Percentiles rank a stretch among this genome's conserved stretches.
phyloP scores from a whole-genome alignment of 2,888 invertebrate species.

The Colletes collaris region DNA sequence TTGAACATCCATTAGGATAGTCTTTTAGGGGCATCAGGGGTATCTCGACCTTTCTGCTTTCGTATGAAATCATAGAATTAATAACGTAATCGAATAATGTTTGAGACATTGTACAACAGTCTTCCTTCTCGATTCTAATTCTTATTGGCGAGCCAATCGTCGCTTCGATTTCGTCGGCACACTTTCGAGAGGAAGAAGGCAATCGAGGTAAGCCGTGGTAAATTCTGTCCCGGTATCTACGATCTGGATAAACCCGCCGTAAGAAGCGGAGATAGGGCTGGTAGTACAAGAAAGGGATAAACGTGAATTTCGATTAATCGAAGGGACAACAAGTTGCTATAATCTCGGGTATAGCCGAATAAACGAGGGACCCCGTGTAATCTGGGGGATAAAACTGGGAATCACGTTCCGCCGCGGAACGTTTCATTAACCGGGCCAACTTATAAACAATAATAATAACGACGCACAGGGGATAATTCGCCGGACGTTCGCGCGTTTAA shows the following conservation, averaged over 20 bases:
- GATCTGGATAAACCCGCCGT: slow-evolving; percentile 53
- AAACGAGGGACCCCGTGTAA: slow-evolving; percentile 51
- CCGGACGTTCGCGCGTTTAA: slow-evolving; percentile 10
- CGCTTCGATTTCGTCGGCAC: slow-evolving; percentile 10
- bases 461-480: slow-evolving; percentile 9
- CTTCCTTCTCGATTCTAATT: too few relatives aligned
- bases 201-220: slow-evolving; percentile 30
- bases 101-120: too few relatives aligned
- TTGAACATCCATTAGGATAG: too few relatives aligned
- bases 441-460: slow-evolving; percentile 55
- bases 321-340: slow-evolving; percentile 67
- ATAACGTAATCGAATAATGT: too few relatives aligned
- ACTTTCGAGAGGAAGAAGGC: slow-evolving; percentile 16
- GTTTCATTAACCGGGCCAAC: slow-evolving; percentile 50
- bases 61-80: too few relatives aligned
- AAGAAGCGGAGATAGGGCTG: slow-evolving; percentile 45
- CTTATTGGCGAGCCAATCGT: neutral
- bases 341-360: slow-evolving; percentile 53
- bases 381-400: slow-evolving; percentile 41
- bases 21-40: too few relatives aligned
- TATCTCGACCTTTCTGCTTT: too few relatives aligned
- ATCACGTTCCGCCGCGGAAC: slow-evolving; percentile 32
- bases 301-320: slow-evolving; percentile 69
- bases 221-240: slow-evolving; percentile 38
- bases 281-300: slow-evolving; percentile 60